Conservation (phyloP, 2,797 vertebrate genomes). For the Pagetopsis macropterus region DNA sequence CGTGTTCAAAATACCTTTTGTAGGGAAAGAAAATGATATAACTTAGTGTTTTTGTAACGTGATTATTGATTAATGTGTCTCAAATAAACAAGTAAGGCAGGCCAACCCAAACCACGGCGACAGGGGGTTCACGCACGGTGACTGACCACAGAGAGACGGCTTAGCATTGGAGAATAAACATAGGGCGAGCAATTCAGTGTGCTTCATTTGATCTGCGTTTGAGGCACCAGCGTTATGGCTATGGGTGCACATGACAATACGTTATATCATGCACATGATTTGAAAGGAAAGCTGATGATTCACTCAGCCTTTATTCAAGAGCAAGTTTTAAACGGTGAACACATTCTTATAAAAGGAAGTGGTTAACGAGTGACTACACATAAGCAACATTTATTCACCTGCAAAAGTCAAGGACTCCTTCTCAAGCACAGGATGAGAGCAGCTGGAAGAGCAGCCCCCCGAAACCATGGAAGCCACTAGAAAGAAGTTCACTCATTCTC, state of each 20-base stretch:
- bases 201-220: neutral
- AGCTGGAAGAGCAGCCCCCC: neutral
- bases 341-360: conserved; percentile 37
- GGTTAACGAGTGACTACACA: conserved; percentile 18
- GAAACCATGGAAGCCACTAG: neutral
- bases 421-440: neutral
- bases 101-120: too few relatives aligned
- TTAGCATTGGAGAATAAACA: neutral
- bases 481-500: conserved; percentile 35
- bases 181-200: neutral
- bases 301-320: conserved; percentile 37
- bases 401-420: conserved; percentile 40
- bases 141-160: neutral
- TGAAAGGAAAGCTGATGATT: conserved; percentile 54
- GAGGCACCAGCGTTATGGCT: neutral
- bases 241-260: neutral
- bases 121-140: neutral
- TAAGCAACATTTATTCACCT: neutral
- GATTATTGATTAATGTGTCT: neutral
- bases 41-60: too few relatives aligned
- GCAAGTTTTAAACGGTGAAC: conserved; percentile 7
- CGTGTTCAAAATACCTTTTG: too few relatives aligned
- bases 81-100: neutral
- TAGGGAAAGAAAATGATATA: too few relatives aligned
- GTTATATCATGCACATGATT: neutral